These are phyloP conservation scores for Parazoanthus darwini DNA, from an alignment of 92 coral and sea anemone genomes.

Conservation along the genomic window DNA sequence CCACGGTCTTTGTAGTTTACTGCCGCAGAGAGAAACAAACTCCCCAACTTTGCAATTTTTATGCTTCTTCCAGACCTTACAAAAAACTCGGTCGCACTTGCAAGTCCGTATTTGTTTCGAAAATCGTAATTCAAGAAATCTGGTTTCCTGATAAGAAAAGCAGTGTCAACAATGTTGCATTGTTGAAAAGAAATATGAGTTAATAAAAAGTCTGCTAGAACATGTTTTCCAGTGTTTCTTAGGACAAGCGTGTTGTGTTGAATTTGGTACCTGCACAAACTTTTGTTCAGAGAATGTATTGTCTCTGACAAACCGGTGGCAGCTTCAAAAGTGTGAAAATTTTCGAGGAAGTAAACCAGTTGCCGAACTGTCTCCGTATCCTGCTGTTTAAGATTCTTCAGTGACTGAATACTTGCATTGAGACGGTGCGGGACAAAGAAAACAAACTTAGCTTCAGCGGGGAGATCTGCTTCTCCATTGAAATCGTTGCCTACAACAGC, in stretches of 20 bases:
- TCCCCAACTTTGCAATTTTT: conserved; percentile 22
- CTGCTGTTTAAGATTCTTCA: background rate
- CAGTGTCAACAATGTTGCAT: conserved; percentile 35
- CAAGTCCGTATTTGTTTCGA: conserved; percentile 11
- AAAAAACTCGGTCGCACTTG: conserved; percentile 23
- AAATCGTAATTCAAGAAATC: background rate
- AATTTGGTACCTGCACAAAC: conserved; percentile 26
- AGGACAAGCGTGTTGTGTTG: conserved; percentile 20
- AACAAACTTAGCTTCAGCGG: background rate
- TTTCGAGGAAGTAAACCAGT: conserved; percentile 17
- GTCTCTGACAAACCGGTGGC: conserved; percentile 38
- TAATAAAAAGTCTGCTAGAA: background rate
- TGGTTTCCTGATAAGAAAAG: conserved; percentile 27
- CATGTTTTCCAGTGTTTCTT: conserved; percentile 7
- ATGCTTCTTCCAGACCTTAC: conserved; percentile 11
- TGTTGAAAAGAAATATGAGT: conserved; percentile 13
- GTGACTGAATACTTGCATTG: background rate
- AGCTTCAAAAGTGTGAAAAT: conserved; percentile 17
- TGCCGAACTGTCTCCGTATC: conserved; percentile 4
- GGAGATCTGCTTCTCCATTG: conserved; percentile 14
- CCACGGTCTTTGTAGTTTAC: conserved; percentile 40
- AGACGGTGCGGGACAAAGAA: conserved; percentile 25
- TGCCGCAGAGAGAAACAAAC: conserved; percentile 13
- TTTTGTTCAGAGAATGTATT: background rate
- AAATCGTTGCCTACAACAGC: conserved; percentile 28